A percentile compares a stretch with the other conserved stretches of the same genome.
These are phyloP conservation scores for Bolinopsis microptera DNA, from an alignment of 37 sponge, comb jelly and placozoan species.

Conservation along the genomic window DNA sequence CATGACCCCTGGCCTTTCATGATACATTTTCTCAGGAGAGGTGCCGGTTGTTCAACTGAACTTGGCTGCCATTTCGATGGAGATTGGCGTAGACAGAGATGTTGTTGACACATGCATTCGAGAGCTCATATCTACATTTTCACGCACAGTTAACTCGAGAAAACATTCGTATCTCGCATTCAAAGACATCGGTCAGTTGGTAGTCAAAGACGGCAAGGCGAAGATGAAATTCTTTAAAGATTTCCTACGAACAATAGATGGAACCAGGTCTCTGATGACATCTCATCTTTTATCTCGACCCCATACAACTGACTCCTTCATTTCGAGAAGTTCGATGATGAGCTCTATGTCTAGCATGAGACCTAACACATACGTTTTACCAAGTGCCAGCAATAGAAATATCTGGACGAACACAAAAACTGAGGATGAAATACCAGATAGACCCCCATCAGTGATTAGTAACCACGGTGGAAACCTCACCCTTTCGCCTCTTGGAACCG, in stretches of 20 bases:
- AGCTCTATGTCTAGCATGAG: neutral
- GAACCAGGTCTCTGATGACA: slow-evolving; percentile 70
- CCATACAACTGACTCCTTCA: neutral
- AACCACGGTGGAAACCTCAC: neutral
- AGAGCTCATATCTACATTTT: slow-evolving; percentile 76
- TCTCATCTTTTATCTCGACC: slow-evolving; percentile 31
- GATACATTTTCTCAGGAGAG: slow-evolving; percentile 74
- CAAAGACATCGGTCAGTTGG: slow-evolving; percentile 72
- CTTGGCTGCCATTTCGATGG: slow-evolving; percentile 76
- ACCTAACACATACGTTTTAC: neutral
- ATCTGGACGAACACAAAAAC: neutral
- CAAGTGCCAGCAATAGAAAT: neutral
- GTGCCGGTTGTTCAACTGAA: slow-evolving; percentile 82
- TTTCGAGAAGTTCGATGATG: slow-evolving; percentile 3
- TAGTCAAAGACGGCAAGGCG: slow-evolving; percentile 72
- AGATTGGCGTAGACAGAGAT: slow-evolving; percentile 71
- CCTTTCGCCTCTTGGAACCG: neutral
- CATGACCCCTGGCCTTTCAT: too few relatives aligned
- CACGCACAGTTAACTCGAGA: slow-evolving; percentile 64
- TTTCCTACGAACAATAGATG: slow-evolving; percentile 76
- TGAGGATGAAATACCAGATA: neutral
- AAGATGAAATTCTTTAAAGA: slow-evolving; percentile 86
- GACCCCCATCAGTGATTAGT: slow-evolving; percentile 34
- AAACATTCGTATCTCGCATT: slow-evolving; percentile 72
- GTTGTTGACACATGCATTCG: slow-evolving; percentile 78